Percentiles rank a stretch among this genome's conserved stretches.
Conservation (phyloP, 2,888 invertebrate genomes). For the Dicyrtomina minuta region DNA sequence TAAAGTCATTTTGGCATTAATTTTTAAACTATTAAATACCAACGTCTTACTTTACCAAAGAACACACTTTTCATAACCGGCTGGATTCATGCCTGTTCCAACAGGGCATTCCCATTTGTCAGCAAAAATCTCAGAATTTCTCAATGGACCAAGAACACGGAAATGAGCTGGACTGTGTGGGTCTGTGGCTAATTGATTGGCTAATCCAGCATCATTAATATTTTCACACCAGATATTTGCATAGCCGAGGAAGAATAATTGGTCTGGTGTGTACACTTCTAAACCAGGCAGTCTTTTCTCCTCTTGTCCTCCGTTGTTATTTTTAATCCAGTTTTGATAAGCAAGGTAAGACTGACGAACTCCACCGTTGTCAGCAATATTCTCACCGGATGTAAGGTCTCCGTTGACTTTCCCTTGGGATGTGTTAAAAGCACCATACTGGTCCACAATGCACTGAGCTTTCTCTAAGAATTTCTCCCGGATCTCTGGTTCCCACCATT, state of each 20-base stretch:
- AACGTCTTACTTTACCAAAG: slow-evolving; percentile 55
- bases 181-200: slow-evolving; percentile 67
- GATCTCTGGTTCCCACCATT: slow-evolving; percentile 90
- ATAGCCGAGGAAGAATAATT: slow-evolving; percentile 87
- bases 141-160: slow-evolving; percentile 62
- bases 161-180: slow-evolving; percentile 73
- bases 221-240: slow-evolving; percentile 87
- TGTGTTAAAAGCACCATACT: slow-evolving; percentile 79
- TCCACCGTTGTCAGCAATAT: slow-evolving; percentile 95
- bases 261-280: slow-evolving; percentile 69
- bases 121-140: slow-evolving; percentile 61
- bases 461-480: slow-evolving; percentile 75
- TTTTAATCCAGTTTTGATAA: slow-evolving; percentile 72
- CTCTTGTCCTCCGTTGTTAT: slow-evolving; percentile 60
- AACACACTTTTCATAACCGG: slow-evolving; percentile 57
- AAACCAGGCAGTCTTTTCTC: slow-evolving; percentile 67
- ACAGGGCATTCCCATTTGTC: slow-evolving; percentile 59
- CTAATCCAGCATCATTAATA: slow-evolving; percentile 71
- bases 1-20: no score
- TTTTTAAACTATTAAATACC: no score
- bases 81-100: slow-evolving; percentile 61
- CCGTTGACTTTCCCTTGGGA: slow-evolving; percentile 65
- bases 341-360: slow-evolving; percentile 85
- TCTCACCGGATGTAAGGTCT: slow-evolving; percentile 76
- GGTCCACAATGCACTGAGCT: slow-evolving; percentile 83